Percentiles rank a stretch among this genome's conserved stretches.
Conservation (phyloP, 2,888 invertebrate genomes). For the Machimus rusticus region DNA sequence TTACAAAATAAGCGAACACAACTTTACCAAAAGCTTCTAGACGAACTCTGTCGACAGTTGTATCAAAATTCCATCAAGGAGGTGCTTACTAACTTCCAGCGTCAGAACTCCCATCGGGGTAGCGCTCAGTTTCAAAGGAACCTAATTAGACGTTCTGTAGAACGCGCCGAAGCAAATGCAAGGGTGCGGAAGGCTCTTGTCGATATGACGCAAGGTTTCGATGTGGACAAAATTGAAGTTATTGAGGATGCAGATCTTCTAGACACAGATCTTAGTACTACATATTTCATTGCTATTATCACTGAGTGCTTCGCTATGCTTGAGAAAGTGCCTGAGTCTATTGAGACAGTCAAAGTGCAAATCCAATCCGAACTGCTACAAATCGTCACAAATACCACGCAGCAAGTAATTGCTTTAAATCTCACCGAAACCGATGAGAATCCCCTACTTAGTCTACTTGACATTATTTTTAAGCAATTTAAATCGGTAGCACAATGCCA, state of each 20-base stretch:
- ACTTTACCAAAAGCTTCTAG: conserved; percentile 72
- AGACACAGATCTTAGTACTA: conserved; percentile 70
- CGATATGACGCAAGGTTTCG: conserved; percentile 64
- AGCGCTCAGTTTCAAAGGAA: conserved; percentile 69
- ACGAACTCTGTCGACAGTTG: conserved; percentile 76
- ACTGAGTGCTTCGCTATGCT: conserved; percentile 86
- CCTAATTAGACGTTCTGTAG: conserved; percentile 67
- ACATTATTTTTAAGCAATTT: conserved; percentile 83
- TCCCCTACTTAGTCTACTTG: conserved; percentile 70
- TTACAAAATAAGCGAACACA: conserved; percentile 70
- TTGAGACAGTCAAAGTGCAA: conserved; percentile 83
- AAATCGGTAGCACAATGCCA: conserved; percentile 82
- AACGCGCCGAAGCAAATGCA: conserved; percentile 65
- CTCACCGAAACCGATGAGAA: conserved; percentile 59
- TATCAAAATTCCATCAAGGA: conserved; percentile 71
- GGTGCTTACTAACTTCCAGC: conserved; percentile 64
- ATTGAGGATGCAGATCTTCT: conserved; percentile 68
- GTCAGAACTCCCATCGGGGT: conserved; percentile 70
- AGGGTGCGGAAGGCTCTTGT: conserved; percentile 66
- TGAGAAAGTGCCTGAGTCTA: conserved; percentile 83
- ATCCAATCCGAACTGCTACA: conserved; percentile 83
- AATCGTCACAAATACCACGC: conserved; percentile 81
- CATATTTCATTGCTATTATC: conserved; percentile 78
- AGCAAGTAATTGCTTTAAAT: conserved; percentile 71
- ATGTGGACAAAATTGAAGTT: conserved; percentile 63